phyloP scores from a whole-genome alignment of 2,113 vertebrate genomes.

The Xenus cinereus region DNA sequence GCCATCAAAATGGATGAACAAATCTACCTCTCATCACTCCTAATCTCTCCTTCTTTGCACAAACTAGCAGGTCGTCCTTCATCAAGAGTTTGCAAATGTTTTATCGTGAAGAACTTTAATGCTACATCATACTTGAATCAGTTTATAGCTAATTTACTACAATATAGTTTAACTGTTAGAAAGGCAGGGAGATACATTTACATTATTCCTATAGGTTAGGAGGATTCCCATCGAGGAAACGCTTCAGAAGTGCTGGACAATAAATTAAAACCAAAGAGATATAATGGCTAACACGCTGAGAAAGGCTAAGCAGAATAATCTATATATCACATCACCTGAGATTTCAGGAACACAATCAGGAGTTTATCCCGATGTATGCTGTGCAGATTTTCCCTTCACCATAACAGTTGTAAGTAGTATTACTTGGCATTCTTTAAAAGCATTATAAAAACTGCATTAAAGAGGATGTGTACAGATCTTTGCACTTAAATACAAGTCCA shows the following conservation, averaged over 20 bases:
- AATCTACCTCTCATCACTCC: constrained; percentile 6
- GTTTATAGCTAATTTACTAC: constrained; percentile 36
- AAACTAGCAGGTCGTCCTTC: background rate
- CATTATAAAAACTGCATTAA: background rate
- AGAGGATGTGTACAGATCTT: background rate
- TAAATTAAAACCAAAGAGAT: constrained; percentile 57
- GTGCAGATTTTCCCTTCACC: background rate
- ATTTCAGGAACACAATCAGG: background rate
- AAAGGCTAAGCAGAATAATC: constrained; percentile 36
- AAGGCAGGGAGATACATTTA: background rate
- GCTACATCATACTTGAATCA: background rate
- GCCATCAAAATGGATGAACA: constrained; percentile 23
- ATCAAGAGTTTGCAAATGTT: background rate
- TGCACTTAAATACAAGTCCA: background rate
- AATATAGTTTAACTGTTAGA: background rate
- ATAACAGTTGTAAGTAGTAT: background rate
- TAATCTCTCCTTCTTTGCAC: background rate
- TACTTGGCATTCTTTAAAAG: background rate
- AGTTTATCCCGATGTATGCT: background rate
- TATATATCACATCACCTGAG: background rate
- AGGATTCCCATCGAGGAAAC: constrained; percentile 23
- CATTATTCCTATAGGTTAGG: background rate
- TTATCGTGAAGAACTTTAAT: background rate
- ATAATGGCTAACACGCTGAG: background rate
- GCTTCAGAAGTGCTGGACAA: background rate